Percentiles rank a stretch among this genome's conserved stretches.
Conservation (phyloP, 2,113 vertebrate species). For the Sialia sialis region DNA sequence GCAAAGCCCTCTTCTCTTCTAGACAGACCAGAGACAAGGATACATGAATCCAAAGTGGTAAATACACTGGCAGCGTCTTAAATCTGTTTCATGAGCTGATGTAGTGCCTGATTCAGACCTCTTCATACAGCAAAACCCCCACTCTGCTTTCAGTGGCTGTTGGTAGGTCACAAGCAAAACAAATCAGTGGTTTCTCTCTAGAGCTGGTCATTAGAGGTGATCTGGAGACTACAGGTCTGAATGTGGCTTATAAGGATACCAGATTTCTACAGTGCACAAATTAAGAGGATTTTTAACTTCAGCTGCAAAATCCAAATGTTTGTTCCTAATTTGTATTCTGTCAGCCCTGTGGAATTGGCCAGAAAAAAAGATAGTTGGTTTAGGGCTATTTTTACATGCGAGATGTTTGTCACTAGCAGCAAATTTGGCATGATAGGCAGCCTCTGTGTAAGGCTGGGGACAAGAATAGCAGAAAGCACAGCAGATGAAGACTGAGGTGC, state of each 20-base stretch:
- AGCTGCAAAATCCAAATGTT: not conserved
- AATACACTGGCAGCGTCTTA: not conserved
- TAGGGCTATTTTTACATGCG: constrained; percentile 9
- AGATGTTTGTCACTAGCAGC: constrained; percentile 21
- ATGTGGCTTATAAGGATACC: not conserved
- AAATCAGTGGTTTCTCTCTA: not conserved
- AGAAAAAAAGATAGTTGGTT: not conserved
- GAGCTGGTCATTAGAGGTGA: not conserved
- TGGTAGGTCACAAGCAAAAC: not conserved
- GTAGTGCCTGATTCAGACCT: not conserved
- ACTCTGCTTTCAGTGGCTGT: not conserved
- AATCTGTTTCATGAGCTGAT: not conserved
- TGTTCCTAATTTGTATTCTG: not conserved
- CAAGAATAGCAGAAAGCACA: not conserved
- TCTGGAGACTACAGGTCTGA: not conserved
- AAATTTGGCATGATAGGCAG: not conserved
- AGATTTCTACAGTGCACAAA: not conserved
- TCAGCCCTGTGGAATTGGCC: not conserved
- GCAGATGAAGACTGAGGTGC: not conserved
- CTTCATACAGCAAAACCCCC: not conserved
- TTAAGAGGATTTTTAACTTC: not conserved
- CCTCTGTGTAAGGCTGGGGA: not conserved
- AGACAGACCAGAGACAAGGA: not conserved
- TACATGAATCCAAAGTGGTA: not conserved
- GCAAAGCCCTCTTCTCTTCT: not conserved